These are phyloP conservation scores for Bufo gargarizans DNA, from an alignment of 2,113 vertebrate genomes.

Conservation along the genomic window DNA sequence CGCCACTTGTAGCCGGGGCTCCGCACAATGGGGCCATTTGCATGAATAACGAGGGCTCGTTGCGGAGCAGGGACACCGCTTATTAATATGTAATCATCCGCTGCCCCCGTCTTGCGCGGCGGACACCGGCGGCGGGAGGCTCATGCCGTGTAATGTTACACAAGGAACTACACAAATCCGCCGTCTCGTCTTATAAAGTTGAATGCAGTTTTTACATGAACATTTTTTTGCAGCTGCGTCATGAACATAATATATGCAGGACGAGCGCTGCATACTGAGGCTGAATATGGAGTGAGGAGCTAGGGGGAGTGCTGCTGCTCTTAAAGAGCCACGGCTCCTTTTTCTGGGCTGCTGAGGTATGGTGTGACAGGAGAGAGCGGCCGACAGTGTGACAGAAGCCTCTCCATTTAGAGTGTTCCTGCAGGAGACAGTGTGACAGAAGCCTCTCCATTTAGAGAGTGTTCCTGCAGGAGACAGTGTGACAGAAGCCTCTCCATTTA, in stretches of 20 bases:
- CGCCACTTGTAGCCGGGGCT: conserved; percentile 77
- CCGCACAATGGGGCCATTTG: conserved; percentile 76
- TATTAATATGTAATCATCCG: conserved; percentile 77
- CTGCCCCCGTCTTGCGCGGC: background rate
- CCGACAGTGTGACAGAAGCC: no score
- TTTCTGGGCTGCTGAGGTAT: no score
- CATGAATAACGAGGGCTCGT: conserved; percentile 79
- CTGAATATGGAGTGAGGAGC: conserved; percentile 71
- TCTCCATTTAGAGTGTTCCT: no score
- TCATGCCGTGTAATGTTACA: background rate
- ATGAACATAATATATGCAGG: conserved; percentile 99
- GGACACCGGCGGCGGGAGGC: conserved; percentile 34
- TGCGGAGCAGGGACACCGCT: conserved; percentile 57
- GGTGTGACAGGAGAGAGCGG: no score
- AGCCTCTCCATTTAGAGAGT: no score
- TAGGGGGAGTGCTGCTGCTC: conserved; percentile 71
- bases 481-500: no score
- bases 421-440: no score
- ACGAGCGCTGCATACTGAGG: conserved; percentile 87
- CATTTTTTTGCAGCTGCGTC: conserved; percentile 94
- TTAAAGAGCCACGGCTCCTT: conserved; percentile 71
- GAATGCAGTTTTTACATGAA: conserved; percentile 70
- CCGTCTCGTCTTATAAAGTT: conserved; percentile 64
- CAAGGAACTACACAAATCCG: conserved; percentile 57
- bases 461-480: no score